Conservation (phyloP, 2,888 invertebrate species). For the Trichogramma dendrolimi region DNA sequence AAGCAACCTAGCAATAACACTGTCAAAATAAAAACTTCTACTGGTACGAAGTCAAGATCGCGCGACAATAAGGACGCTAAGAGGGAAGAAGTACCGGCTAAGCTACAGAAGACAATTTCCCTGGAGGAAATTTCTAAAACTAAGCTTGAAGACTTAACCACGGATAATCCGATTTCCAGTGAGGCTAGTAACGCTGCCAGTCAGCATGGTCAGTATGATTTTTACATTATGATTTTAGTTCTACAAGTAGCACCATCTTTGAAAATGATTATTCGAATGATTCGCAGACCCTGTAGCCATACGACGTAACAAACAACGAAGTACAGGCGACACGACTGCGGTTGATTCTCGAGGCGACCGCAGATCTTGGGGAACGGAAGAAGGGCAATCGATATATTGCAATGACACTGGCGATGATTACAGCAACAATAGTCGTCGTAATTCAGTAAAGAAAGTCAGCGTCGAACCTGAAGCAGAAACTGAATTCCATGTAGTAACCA, state of each 20-base stretch:
- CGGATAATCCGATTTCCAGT: constrained; percentile 48
- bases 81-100: constrained; percentile 48
- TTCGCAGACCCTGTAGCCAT: constrained; percentile 33
- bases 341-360: constrained; percentile 53
- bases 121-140: constrained; percentile 77
- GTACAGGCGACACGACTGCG: constrained; percentile 44
- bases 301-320: constrained; percentile 46
- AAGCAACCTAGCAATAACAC: constrained; percentile 36
- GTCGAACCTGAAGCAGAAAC: constrained; percentile 51
- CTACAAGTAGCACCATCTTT: not conserved
- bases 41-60: constrained; percentile 46
- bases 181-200: constrained; percentile 47
- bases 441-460: constrained; percentile 41
- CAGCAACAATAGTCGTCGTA: constrained; percentile 41
- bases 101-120: constrained; percentile 70
- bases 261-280: not conserved
- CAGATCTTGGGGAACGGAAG: constrained; percentile 67
- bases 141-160: constrained; percentile 68
- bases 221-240: constrained; percentile 8
- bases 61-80: constrained; percentile 53
- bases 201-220: constrained; percentile 42
- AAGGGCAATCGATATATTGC: constrained; percentile 55
- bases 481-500: constrained; percentile 81
- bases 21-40: constrained; percentile 46
- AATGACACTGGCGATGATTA: constrained; percentile 49